Base-by-base conservation (phyloP, 2,888 invertebrate species). In the Pyralis farinalis region DNA sequence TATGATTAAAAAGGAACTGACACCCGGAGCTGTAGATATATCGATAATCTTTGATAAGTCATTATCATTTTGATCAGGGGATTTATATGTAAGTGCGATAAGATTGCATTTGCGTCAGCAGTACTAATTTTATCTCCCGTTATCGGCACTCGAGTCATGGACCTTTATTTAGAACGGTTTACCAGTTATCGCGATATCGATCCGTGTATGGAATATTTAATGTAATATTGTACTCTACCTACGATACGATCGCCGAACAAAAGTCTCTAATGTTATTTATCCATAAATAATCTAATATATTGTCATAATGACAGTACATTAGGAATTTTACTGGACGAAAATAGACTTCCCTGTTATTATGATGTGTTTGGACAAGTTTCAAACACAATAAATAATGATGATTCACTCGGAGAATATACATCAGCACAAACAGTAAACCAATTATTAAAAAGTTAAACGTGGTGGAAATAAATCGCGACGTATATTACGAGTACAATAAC, bases 121-220 rank as follows among this genome's bases (percentile, higher is more conserved):
- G 31, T 31, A 10, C 32, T 33, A 39, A 27, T 33, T 21, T 22
- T 44, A 41, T 37, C 42, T 22, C 9, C 32, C 41, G 29, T 38
- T 42, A 40, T 44, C 42, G 10, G 6, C 22, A 31, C 10, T 30
- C 35, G 37, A 43, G 45, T 46, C 46, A 46, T 37, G 46, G 22
- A 37, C 39, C 43, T 43, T 43, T 40, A 42, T 36, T 27, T 36
- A 39, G 38, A 34, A 39, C 36, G 21, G 22, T 39, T n/a, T 31
- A 5, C 12, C 10, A 2, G 28, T 16, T 38, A 31, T 38, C 36
- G 22, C 22, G 21, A 16, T 33, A 45, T 42, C 39, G 36, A 39
- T 34, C 31, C 31, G 40, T 25, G 10, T 20, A 27, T 21, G 32
- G 35, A 35, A 43, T 39, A 32, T 42, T 34, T 37, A 34, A 37